Base-by-base conservation (phyloP, 2,113 vertebrate genomes). In the Cyrtonyx montezumae region DNA sequence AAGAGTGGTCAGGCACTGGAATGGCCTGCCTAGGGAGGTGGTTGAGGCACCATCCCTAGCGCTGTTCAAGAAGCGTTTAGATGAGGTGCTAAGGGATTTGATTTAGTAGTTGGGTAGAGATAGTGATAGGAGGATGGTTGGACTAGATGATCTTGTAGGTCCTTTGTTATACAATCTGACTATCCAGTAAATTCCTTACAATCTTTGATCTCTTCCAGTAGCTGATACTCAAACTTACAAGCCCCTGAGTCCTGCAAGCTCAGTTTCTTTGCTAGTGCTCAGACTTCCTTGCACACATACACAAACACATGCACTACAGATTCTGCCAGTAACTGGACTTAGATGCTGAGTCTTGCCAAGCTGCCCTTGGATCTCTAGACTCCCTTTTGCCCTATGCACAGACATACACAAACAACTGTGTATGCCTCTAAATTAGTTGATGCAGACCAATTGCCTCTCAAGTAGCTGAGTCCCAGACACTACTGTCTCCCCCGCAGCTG, bases 311-410 rank as follows among this genome's bases (percentile, higher is more conserved):
- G 23, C 16, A 34, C 17, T 51, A 1, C 2, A 1, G 34, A 30
- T 40, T 2, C 20, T 32, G 5, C 26, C 11, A 6, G 15, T 34
- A 76, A 40, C 9, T 46, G 46, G 45, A n/a, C 16, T 8, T 36
- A 42, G 63, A 10, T 30, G n/a, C 22, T 40, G 26, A 61, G 37
- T 40, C 5, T 62, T 28, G 55, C 23, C 48, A 48, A 56, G 11
- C 30, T 77, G 28, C 4, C 20, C 14, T n/a, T 42, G 34, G 23
- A 42, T 25, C 46, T 20, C 28, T 42, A 19, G 12, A 6, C 34
- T 30, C 40, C 79, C 20, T 1, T 0, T 34, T 1, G 1, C 26
- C n/a, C 48, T 48, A 36, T 9, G 46, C 32, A 17, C n/a, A 63
- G 23, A 5, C 1, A 2, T 17, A 59, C 36, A 48, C 23, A n/a